Evolutionary conservation across 2,113 vertebrate species (phyloP).

Genomic region (Carettochelys insculpta): DNA sequence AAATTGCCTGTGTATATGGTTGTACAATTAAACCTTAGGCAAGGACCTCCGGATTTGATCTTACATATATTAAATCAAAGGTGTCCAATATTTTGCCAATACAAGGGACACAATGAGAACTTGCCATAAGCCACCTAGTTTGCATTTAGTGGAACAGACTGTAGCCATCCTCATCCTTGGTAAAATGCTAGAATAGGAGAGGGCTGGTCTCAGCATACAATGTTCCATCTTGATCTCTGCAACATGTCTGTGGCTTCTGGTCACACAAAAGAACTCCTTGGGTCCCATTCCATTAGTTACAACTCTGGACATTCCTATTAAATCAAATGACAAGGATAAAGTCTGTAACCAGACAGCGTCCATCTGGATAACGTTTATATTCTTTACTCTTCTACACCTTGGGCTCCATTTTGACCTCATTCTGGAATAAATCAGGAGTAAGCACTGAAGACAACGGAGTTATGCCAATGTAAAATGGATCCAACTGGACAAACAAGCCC

Average conservation of each 20-base stretch:
- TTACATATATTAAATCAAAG: fast-evolving
- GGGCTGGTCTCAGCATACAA: fast-evolving
- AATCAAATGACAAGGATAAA: neutral
- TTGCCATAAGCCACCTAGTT: neutral
- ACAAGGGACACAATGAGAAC: fast-evolving
- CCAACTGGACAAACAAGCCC: neutral
- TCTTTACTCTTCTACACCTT: neutral
- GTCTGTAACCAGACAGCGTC: neutral
- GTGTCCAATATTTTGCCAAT: fast-evolving
- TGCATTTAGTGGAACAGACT: neutral
- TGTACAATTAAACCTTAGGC: fast-evolving
- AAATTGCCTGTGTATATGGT: fast-evolving
- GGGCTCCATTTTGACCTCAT: neutral
- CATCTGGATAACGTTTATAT: neutral
- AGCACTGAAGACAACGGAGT: neutral
- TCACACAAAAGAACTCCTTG: neutral
- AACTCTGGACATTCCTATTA: neutral
- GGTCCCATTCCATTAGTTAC: neutral
- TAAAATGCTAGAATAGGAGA: neutral
- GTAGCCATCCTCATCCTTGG: fast-evolving
- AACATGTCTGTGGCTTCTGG: neutral
- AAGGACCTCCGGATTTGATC: neutral
- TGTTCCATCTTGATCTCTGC: neutral
- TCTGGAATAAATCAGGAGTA: neutral
- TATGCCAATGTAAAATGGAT: neutral